Conservation (phyloP, 1,140 invertebrate species). For the Carcinoscorpius rotundicauda region DNA sequence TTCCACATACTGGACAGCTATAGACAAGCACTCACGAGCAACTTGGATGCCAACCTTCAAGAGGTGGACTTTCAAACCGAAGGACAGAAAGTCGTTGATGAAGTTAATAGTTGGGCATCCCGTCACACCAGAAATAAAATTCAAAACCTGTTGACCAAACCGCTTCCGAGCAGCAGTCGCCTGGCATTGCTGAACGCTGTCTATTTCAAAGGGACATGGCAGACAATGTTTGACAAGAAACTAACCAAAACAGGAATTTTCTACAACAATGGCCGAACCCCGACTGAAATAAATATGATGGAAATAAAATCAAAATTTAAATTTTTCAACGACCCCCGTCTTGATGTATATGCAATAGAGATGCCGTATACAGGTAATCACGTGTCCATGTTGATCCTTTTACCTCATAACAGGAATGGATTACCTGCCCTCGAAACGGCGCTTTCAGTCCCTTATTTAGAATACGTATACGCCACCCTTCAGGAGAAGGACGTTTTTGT, state of each 20-base stretch:
- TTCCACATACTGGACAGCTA: constrained; percentile 8
- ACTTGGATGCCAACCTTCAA: constrained; percentile 3
- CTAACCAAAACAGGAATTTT: constrained; percentile 34
- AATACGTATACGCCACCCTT: no score
- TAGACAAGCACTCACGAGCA: neutral
- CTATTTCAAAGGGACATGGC: constrained; percentile 76
- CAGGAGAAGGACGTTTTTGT: no score
- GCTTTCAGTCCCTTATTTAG: neutral
- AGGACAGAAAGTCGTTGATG: constrained; percentile 1
- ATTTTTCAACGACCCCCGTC: no score
- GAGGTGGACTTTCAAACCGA: constrained; percentile 13
- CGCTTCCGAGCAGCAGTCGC: constrained; percentile 37
- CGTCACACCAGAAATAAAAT: constrained; percentile 58
- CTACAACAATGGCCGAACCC: constrained; percentile 5
- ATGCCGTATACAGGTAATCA: neutral
- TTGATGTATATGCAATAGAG: neutral
- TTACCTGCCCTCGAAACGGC: neutral
- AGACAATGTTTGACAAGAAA: constrained; percentile 47
- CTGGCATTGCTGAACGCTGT: constrained; percentile 67
- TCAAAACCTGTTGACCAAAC: constrained; percentile 45
- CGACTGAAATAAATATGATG: no score
- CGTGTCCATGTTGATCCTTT: constrained; percentile 3
- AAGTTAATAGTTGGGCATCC: constrained; percentile 64
- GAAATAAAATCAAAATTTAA: no score
- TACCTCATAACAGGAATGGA: neutral